Base-by-base conservation (phyloP, 2,888 invertebrate genomes). In the Nemotelus pantherinus region DNA sequence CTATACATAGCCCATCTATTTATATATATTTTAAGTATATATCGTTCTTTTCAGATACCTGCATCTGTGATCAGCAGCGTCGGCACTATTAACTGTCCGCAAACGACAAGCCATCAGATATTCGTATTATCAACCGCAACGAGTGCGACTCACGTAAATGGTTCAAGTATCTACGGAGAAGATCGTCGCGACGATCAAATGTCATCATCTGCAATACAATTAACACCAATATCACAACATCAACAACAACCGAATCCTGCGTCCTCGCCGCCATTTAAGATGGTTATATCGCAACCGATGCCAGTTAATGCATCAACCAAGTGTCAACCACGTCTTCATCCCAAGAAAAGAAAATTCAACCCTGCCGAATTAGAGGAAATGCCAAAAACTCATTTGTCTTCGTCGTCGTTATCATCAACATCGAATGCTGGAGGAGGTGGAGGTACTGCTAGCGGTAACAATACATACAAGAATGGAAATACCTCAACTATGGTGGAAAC, bases 261-360 rank as follows among this genome's bases (percentile, higher is more conserved):
- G 80, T 80, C 80, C 78, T 78, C 81, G 78, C 80, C 83, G 75
- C 82, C 82, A 77, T 81, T 82, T 83, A 82, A 84, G 81, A 84
- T 84, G 84, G 83, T 83, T 80, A 84, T 88, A 79, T 89, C 89
- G 78, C 88, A 89, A 48, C 90, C 89, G 82, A 88, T 89, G 77
- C 90, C 90, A 72, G 91, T 92, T 77, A 77, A 76, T 80, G 79
- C 82, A 77, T 79, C 82, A 80, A 81, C 63, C 76, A 76, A 76
- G 44, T 71, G 55, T n/a, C 41, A 63, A 63, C 81, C 79, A 79
- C 88, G 92, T 80, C 94, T 94, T 86, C 91, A 96, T 83, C 97
- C 97, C 75, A 97, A 97, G 88, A 97, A 97, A 88, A 91, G 97
- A 63, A 87, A 87, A 83, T 87, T 87, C 80, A 86, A 86, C 83